Evolutionary conservation across 2,113 vertebrate species (phyloP).

Genomic region (Mobula hypostoma): DNA sequence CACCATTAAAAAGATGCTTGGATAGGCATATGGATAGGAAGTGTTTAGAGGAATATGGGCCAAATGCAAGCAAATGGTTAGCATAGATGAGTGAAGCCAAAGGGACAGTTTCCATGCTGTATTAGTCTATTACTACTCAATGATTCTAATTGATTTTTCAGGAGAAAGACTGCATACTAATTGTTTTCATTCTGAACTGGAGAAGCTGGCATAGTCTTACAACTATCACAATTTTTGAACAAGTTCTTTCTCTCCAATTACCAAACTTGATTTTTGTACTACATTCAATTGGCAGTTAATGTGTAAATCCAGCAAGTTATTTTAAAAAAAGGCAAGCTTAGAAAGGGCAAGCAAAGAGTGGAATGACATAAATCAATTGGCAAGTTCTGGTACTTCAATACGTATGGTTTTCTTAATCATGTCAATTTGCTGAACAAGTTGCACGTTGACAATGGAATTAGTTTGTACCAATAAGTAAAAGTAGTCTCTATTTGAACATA

Average conservation of each 20-base stretch:
- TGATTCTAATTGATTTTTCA: background rate
- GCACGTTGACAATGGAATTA: background rate
- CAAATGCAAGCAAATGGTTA: no score
- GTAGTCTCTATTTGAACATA: no score
- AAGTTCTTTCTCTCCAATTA: background rate
- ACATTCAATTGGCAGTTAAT: background rate
- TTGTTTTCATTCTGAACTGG: background rate
- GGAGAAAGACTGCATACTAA: background rate
- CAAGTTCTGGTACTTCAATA: background rate
- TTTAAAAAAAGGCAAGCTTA: background rate
- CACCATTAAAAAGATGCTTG: no score
- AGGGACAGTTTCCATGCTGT: no score
- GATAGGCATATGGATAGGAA: no score
- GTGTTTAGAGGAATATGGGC: no score
- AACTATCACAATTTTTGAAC: no score
- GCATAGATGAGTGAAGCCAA: no score
- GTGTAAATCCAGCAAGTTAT: background rate
- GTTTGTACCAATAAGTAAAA: no score
- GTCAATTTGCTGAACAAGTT: background rate
- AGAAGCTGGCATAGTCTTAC: background rate
- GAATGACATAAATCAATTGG: background rate
- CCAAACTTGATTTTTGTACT: background rate
- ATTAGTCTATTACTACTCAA: no score
- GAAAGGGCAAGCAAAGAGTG: background rate
- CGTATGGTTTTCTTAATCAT: background rate